phyloP scores from a whole-genome alignment of 2,797 vertebrate genomes.

The Craterocephalus amniculus region DNA sequence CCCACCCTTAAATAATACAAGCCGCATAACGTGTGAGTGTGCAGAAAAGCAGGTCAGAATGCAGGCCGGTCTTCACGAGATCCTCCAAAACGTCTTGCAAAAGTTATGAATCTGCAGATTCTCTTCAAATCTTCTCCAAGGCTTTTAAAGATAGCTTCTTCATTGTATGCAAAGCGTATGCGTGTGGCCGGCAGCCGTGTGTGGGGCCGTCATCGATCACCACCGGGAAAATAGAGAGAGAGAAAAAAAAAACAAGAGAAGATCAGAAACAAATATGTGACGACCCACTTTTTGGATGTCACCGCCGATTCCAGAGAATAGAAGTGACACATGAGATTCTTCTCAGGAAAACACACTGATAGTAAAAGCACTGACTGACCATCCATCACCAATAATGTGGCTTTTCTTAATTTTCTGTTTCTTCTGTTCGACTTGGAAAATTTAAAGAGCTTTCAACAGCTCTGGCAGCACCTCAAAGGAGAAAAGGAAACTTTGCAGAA shows the following conservation, averaged over 20 bases:
- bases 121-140: constrained; percentile 27
- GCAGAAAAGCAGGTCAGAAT: background rate
- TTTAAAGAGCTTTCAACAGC: constrained; percentile 20
- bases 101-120: constrained; percentile 14
- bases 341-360: constrained; percentile 5
- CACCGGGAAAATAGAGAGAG: constrained; percentile 5
- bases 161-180: constrained; percentile 12
- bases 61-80: background rate
- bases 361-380: constrained; percentile 16
- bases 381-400: constrained; percentile 4
- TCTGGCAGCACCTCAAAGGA: constrained; percentile 6
- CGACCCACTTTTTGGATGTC: constrained; percentile 38
- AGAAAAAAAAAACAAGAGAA: background rate
- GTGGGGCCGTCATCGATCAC: constrained; percentile 47
- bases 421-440: constrained; percentile 6
- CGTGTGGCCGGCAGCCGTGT: constrained; percentile 63
- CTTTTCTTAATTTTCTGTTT: constrained; percentile 22
- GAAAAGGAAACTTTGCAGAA: background rate
- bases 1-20: background rate
- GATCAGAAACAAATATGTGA: constrained; percentile 51
- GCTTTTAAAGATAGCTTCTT: constrained; percentile 10
- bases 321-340: constrained; percentile 8
- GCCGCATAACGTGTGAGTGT: background rate
- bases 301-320: constrained; percentile 24
- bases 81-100: constrained; percentile 8